phyloP scores from a whole-genome alignment of 2,113 vertebrate genomes.

The Ariopsis seemanni region DNA sequence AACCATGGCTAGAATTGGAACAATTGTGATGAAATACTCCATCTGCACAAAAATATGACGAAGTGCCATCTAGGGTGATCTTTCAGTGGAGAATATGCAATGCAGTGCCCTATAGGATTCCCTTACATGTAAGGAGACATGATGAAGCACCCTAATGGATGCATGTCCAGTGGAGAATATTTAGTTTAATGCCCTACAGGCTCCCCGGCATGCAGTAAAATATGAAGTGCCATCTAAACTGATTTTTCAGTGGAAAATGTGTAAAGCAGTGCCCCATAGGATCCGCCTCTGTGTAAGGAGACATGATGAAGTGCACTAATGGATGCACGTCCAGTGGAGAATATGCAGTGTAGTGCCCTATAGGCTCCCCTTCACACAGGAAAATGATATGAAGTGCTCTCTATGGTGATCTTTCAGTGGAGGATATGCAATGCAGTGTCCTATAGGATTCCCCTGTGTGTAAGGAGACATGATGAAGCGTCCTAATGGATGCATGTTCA shows the following conservation, averaged over 20 bases:
- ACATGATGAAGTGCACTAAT: no score
- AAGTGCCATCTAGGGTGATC: not conserved
- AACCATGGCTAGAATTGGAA: not conserved
- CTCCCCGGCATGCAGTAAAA: not conserved
- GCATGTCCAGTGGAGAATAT: not conserved
- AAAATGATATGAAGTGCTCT: no score
- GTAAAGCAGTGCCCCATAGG: no score
- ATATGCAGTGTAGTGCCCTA: no score
- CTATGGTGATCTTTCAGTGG: not conserved
- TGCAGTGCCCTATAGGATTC: not conserved
- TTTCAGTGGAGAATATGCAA: not conserved
- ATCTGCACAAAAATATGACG: not conserved
- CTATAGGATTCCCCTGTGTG: not conserved
- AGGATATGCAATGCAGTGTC: not conserved
- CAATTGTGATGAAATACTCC: not conserved
- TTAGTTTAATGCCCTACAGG: not conserved
- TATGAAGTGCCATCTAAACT: not conserved
- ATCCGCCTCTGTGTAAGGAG: no score
- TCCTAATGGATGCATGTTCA: not conserved
- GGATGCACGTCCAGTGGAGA: no score
- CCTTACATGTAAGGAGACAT: not conserved
- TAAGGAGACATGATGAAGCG: not conserved
- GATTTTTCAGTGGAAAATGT: no score
- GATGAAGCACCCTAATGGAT: not conserved
- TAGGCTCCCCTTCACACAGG: no score